phyloP scores from a whole-genome alignment of 2,113 vertebrate genomes.

The Ammospiza nelsoni region DNA sequence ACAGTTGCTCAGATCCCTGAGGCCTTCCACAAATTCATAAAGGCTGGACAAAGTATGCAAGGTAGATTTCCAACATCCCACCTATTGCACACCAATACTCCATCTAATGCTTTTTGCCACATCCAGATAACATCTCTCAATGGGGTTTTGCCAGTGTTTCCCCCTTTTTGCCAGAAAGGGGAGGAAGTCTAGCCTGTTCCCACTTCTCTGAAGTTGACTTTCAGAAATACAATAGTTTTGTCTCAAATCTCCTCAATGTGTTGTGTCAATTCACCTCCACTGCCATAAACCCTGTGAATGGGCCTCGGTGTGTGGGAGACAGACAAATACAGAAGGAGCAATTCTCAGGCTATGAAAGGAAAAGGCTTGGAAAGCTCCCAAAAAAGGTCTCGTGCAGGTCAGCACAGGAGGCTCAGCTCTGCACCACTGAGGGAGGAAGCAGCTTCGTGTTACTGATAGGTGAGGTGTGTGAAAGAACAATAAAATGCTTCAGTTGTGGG shows the following conservation, averaged over 20 bases:
- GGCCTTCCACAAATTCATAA: not conserved
- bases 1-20: not conserved
- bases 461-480: constrained; percentile 23
- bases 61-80: not conserved
- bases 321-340: constrained; percentile 10
- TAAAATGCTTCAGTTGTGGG: not conserved
- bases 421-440: not conserved
- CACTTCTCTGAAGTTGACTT: not conserved
- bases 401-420: not conserved
- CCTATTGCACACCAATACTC: not conserved
- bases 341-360: constrained; percentile 37
- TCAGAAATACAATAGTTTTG: not conserved
- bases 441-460: not conserved
- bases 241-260: not conserved
- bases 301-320: not conserved
- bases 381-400: not conserved
- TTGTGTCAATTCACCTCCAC: not conserved
- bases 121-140: not conserved
- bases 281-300: not conserved
- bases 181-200: not conserved
- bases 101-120: not conserved
- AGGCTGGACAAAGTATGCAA: not conserved
- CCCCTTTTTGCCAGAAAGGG: not conserved
- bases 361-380: constrained; percentile 47
- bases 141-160: not conserved